Evolutionary conservation across 2,113 vertebrate genomes (phyloP), one percentile per base, ranked within the genome.

Genomic region (Micronycteris hirsuta): DNA sequence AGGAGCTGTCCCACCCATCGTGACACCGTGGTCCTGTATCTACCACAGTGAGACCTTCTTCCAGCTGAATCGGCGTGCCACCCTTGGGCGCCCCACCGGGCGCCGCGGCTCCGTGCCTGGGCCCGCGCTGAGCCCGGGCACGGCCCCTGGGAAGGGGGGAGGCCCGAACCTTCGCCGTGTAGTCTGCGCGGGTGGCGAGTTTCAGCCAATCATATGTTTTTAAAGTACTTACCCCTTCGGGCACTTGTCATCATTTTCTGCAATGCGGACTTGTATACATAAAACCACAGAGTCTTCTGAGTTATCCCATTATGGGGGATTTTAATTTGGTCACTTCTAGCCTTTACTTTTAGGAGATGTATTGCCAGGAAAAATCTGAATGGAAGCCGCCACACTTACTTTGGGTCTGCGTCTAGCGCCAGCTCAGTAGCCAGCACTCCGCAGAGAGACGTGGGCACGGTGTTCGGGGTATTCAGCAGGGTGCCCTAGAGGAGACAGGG

Each of bases 21-120:
- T 0, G 6, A 22, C 0, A 0, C 54, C 19, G 2, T 0, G 11
- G 41, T 4, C 14, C 41, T 38, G 0, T 1, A 5, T 13, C 12
- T 45, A 33, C 49, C 7, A 3, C 7, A 4, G 56, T 0, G 54
- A 41, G 33, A 28, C 63, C 9, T 0, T 2, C 3, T 20, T 65
- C 38, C 16, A 4, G 36, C 26, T 41, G 10, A 19, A 26, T 0
- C 6, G 47, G 65, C 45, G 0, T 8, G 16, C 16, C 2, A 0
- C 63, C 54, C 0, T 2, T 8, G 11, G 26, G 47, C 31, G 7
- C 5, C 4, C 31, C 26, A 3, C 2, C 0, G 4, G 20, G 1
- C 16, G 38, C 2, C 2, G 22, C 4, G 20, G 54, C 54, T 7
- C 54, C 20, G 7, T 10, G 22, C 20, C 54, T 24, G 54, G 54